Percentiles rank a stretch among this genome's conserved stretches.
These are phyloP conservation scores for Synanthedon andrenaeformis DNA, from an alignment of 2,888 invertebrate genomes.

Conservation along the genomic window DNA sequence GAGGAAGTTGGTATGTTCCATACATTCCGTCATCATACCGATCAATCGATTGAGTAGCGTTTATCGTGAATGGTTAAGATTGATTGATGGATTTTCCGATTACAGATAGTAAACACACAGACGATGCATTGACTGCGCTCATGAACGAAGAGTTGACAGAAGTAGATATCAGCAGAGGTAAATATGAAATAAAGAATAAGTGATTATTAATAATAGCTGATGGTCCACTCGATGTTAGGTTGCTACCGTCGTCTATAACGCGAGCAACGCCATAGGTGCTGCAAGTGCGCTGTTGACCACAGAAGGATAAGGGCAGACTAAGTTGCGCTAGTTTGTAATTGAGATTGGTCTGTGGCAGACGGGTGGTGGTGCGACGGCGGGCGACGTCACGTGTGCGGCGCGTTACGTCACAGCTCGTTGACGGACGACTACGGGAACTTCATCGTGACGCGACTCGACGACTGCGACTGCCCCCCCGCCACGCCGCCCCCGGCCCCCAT, in stretches of 20 bases:
- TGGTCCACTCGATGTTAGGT: too few relatives aligned
- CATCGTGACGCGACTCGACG: slow-evolving; percentile 42
- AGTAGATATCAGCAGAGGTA: slow-evolving; percentile 53
- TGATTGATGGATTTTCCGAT: neutral
- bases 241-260: too few relatives aligned
- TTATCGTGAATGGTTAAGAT: neutral
- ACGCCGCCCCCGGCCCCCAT: slow-evolving; percentile 11
- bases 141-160: slow-evolving; percentile 63
- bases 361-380: slow-evolving; percentile 43
- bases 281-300: too few relatives aligned
- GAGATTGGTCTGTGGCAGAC: slow-evolving; percentile 20
- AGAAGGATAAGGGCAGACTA: too few relatives aligned
- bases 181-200: slow-evolving; percentile 4
- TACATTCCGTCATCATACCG: neutral
- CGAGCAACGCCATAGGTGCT: too few relatives aligned
- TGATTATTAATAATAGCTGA: too few relatives aligned
- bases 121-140: slow-evolving; percentile 54
- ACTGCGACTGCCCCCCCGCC: slow-evolving; percentile 51
- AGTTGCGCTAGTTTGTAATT: neutral
- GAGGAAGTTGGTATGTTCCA: slow-evolving; percentile 27
- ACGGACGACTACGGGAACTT: slow-evolving; percentile 70
- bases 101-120: slow-evolving; percentile 43
- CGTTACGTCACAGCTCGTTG: slow-evolving; percentile 52
- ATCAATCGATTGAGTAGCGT: slow-evolving; percentile 5
- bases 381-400: slow-evolving; percentile 53